Evolutionary conservation across 2,888 invertebrate species (phyloP), one percentile per base, ranked within the genome.

Genomic region (Chrysolina haemoptera): DNA sequence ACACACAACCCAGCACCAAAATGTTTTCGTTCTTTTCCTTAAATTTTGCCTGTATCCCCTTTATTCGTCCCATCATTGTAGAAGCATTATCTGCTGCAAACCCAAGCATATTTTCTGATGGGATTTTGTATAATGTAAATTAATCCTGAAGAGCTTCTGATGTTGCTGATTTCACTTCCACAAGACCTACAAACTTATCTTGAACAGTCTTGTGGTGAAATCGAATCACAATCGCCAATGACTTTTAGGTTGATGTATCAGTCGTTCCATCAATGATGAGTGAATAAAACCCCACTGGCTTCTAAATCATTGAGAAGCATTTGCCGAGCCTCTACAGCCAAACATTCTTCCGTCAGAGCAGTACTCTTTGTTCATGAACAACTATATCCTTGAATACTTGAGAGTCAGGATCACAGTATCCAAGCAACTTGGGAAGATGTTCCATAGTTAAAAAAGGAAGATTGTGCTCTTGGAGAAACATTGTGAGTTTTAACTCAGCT

Each of bases 331-430:
- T 35, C 35, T 35, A 3, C 8, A 0, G 4, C n/a, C n/a, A n/a
- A 35, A 43, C 43, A 43, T 43, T 9, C 43, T 0, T 43, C 43
- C 9, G 43, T 43, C 2, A 43, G 43, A 43, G 43, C 43, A 43
- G 43, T 43, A 43, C 43, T 43, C 43, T 43, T 43, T 43, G 43
- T 43, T 43, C 43, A 14, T 14, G 43, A 43, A 43, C 43, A 43
- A 43, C 43, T 43, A 43, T 43, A 43, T 43, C 43, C 43, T 43
- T 43, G 43, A 43, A 43, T 43, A 43, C 43, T 43, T 43, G 43
- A 43, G 43, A 43, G 14, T 43, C 43, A 43, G 43, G 43, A n/a
- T n/a, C n/a, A n/a, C n/a, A n/a, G n/a, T n/a, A 43, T 43, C 43
- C 14, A 12, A 14, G 43, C 43, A 43, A 43, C 43, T 43, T 43